Conservation (phyloP, 2,113 vertebrate genomes). For the Marcusenius ussheri region DNA sequence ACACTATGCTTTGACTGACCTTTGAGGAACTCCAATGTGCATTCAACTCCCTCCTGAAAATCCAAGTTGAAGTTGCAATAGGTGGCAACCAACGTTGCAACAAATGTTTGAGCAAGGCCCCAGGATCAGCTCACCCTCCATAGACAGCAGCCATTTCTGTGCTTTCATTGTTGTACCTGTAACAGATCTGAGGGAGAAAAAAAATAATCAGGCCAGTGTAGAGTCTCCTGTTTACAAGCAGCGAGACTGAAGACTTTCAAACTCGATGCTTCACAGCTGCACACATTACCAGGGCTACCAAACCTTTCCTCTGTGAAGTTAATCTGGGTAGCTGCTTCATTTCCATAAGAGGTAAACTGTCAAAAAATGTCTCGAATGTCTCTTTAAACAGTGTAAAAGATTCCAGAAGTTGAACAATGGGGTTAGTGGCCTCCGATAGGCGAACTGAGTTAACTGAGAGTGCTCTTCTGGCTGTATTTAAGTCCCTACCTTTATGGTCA, state of each 20-base stretch:
- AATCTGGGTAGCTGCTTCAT: not conserved
- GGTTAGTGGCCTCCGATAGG: not conserved
- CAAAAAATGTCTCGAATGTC: not conserved
- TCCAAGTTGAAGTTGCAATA: not conserved
- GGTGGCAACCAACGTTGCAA: not conserved
- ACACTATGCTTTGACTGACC: not conserved
- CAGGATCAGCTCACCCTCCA: too few relatives aligned
- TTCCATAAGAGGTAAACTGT: not conserved
- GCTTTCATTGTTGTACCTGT: not conserved
- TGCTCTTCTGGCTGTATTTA: not conserved
- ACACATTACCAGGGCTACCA: not conserved
- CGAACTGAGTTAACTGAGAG: not conserved
- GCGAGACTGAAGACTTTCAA: not conserved
- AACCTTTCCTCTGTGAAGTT: not conserved
- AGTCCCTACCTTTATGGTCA: not conserved
- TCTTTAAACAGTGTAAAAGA: not conserved
- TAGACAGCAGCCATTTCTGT: not conserved
- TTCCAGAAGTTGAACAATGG: not conserved
- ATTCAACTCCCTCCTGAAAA: not conserved
- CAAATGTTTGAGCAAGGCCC: not conserved
- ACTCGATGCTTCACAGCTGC: not conserved
- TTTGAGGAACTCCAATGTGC: not conserved
- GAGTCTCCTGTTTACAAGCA: not conserved
- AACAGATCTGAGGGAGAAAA: not conserved
- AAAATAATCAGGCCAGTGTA: not conserved